Evolutionary conservation across 2,797 vertebrate genomes (phyloP), one percentile per base, ranked within the genome.

Genomic region (Epinephelus awoara): DNA sequence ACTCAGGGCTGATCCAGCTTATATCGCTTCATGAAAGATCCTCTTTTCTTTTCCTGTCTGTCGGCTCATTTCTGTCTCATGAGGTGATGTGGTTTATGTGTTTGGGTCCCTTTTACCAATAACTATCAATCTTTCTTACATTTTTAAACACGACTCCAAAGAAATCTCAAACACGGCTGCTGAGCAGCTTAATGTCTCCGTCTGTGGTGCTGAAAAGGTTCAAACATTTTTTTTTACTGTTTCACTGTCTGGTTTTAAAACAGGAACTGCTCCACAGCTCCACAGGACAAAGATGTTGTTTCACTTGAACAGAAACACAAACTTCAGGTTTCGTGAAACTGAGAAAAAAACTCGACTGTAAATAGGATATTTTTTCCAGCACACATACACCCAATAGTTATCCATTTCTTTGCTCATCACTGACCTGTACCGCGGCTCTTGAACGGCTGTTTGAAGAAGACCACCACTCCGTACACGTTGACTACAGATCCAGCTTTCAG

Each of bases 401-500:
- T 2, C 2, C 19, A 18, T 19, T 42, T 44, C 23, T 11, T 7
- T 40, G 9, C 29, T 13, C 7, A 13, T 23, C 1, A 47, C 97
- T 66, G 92, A 99, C 98, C 98, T 83, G 97, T 97, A 77, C 98
- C 98, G 87, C 95, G 97, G 89, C 95, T 96, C 82, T 90, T 90
- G 88, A 96, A 98, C 0, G 98, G 98, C 83, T 95, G 97, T 80
- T 99, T 99, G 95, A 99, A 99, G 93, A 99, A 99, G 55, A 96
- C 95, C 86, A 99, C 98, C 78, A 97, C 78, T 0, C 96, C 98
- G 47, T 97, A 99, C 15, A 99, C 90, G 23, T 97, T 98, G 83
- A 97, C 97, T 47, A 96, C n/a, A 15, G 90, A 89, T 29, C 93
- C 96, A 51, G 77, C 77, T 89, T 96, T 96, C 76, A 99, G 94